Base-by-base conservation (phyloP, 2,888 invertebrate genomes). In the Thelaira solivaga region DNA sequence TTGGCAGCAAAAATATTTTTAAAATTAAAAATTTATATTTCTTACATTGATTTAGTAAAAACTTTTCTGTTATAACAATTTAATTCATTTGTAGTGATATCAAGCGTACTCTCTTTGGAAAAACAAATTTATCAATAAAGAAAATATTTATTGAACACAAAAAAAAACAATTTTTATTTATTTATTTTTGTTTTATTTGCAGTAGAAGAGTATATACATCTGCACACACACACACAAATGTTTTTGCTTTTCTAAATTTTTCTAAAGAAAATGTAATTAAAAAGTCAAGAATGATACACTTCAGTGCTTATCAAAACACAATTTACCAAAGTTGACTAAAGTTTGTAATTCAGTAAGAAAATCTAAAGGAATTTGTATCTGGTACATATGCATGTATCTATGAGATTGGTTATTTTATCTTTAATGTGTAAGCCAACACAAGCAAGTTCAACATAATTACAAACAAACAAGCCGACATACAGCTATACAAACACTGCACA, bases 201-300 rank as follows among this genome's bases (percentile, higher is more conserved):
- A n/a, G n/a, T n/a, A n/a, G n/a, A n/a, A n/a, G n/a, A n/a, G n/a
- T n/a, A n/a, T n/a, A n/a, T n/a, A n/a, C n/a, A n/a, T n/a, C n/a
- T 7, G 6, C 29, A 29, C 16, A 16, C n/a, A 2, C 29, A 8
- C n/a, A 18, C 22, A 24, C 11, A 13, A n/a, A n/a, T n/a, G n/a
- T n/a, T n/a, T n/a, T n/a, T n/a, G 29, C 2, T 6, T n/a, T 8
- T 8, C 7, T 18, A 24, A 20, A 8, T 39, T 18, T 49, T 64
- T 20, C 2, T 5, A 18, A 5, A 16, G 11, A 65, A 61, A 65
- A 26, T 49, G 13, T 51, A 65, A 71, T 69, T 51, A 69, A 64
- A 71, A 61, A 71, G 47, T 55, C 39, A 45, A 65, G 55, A 72
- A 62, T 26, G 49, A 55, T 43, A 62, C 26, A n/a, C 67, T 49